These are phyloP conservation scores for Cataglyphis livida DNA, from an alignment of 2,888 invertebrate species.

Conservation along the genomic window DNA sequence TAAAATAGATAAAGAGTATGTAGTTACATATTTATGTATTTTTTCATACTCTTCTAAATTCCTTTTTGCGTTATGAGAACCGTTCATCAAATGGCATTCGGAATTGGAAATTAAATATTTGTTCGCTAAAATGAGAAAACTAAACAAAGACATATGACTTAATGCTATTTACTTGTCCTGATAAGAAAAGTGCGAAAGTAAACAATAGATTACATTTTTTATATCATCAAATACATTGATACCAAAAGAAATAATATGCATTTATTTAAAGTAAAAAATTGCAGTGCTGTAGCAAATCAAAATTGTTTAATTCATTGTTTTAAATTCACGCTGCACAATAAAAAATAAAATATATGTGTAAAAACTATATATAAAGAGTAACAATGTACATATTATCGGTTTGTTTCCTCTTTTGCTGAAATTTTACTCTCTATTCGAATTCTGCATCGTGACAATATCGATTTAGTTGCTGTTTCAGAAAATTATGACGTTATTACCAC, in stretches of 20 bases:
- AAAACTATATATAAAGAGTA: neutral
- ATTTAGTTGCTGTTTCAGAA: slow-evolving; percentile 34
- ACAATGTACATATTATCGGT: neutral
- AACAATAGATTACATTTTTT: slow-evolving; percentile 5
- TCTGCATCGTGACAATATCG: slow-evolving; percentile 11
- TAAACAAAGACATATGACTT: neutral
- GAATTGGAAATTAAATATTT: slow-evolving; percentile 30
- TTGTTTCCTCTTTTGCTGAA: neutral
- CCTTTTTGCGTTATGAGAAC: neutral
- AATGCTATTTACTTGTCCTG: neutral
- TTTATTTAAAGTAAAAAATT: neutral
- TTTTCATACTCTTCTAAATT: neutral
- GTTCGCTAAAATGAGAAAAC: slow-evolving; percentile 21
- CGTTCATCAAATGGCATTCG: neutral
- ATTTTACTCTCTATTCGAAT: neutral
- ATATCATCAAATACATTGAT: neutral
- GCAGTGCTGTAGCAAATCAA: neutral
- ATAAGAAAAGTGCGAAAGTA: slow-evolving; percentile 30
- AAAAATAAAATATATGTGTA: neutral
- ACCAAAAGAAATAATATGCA: neutral
- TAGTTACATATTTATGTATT: neutral
- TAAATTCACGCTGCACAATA: neutral
- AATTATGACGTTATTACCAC: slow-evolving; percentile 82
- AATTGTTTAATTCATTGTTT: neutral
- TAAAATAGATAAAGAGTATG: neutral